These are phyloP conservation scores for Cotesia vestalis DNA, from an alignment of 1,140 invertebrate species.

Conservation along the genomic window DNA sequence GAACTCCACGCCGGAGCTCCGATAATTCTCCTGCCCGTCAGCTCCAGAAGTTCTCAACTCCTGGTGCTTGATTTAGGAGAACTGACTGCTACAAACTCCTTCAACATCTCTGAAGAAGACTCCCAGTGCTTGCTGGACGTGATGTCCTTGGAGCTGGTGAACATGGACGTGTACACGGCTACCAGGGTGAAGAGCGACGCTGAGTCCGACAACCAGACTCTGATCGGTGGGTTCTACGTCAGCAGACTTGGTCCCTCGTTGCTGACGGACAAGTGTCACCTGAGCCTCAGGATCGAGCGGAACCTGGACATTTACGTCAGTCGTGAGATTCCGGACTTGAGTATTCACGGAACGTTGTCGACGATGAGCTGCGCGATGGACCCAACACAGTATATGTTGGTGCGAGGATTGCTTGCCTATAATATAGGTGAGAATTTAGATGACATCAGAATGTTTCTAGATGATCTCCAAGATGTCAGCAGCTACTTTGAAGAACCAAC, in stretches of 20 bases:
- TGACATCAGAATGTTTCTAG: conserved; percentile 65
- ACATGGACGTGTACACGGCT: conserved; percentile 85
- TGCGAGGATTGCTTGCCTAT: conserved; percentile 86
- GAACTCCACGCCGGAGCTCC: conserved; percentile 82
- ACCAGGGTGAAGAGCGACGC: conserved; percentile 55
- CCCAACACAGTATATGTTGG: conserved; percentile 85
- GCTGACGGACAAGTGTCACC: conserved; percentile 81
- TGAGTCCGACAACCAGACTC: conserved; percentile 48
- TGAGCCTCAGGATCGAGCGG: conserved; percentile 82
- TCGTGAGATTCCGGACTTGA: conserved; percentile 83
- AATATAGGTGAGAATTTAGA: conserved; percentile 93
- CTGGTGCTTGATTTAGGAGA: conserved; percentile 85
- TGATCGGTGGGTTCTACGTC: conserved; percentile 67
- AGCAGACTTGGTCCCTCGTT: conserved; percentile 71
- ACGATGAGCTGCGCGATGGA: conserved; percentile 87
- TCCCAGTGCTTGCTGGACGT: conserved; percentile 76
- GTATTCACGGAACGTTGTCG: conserved; percentile 84
- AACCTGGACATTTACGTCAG: conserved; percentile 80
- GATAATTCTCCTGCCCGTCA: conserved; percentile 87
- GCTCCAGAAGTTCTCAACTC: conserved; percentile 79
- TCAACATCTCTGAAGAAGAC: conserved; percentile 70
- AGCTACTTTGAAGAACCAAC: conserved; percentile 44
- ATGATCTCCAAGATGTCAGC: conserved; percentile 47
- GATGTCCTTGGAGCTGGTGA: conserved; percentile 79
- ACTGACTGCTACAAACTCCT: conserved; percentile 81